Evolutionary conservation across 2,888 invertebrate genomes (phyloP), one percentile per base, ranked within the genome.

Genomic region (Sialis fuliginosa): DNA sequence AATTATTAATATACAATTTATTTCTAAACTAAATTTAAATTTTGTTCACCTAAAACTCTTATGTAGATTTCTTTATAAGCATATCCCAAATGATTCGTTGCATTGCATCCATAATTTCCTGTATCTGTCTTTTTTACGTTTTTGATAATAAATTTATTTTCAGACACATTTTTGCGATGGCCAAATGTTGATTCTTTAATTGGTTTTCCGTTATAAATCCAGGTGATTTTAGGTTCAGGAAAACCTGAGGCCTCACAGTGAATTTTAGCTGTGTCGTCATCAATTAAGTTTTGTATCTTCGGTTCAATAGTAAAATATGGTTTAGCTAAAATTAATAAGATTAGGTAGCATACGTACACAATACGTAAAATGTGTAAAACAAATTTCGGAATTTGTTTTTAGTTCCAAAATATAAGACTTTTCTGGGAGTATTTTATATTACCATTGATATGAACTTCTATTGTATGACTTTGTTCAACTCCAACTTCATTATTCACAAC

Each of bases 31-130:
- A 37, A 37, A 8, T 8, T 10, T 31, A 42, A n/a, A 22, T 42
- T 33, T 39, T 54, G 69, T 74, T 70, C 61, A 85, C 84, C 79
- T 57, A 90, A 71, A 6, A 99, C 96, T 66, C 97, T 97, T 37
- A 98, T 79, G 65, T 86, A 98, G 49, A 96, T 90, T 68, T 99
- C 96, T 62, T 91, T 91, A 69, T 93, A 98, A 33, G 95, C 90
- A 66, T 96, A 98, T 33, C 97, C 97, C 54, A 92, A 77, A n/a
- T 88, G 86, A 65, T 97, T 98, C 58, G 95, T 93, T 6, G 96
- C 97, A 72, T 99, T 99, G 67, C 98, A 98, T 50, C 98, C 97
- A 62, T 96, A 93, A 66, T 97, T 96, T 54, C 92, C 93, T 2
- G 92, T 96, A 64, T 96, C 95, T 45, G 76, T 76, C 66, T 92